A percentile compares a stretch with the other conserved stretches of the same genome.
Evolutionary conservation across 2,888 invertebrate genomes (phyloP).

Genomic region (Glomeris marginata): DNA sequence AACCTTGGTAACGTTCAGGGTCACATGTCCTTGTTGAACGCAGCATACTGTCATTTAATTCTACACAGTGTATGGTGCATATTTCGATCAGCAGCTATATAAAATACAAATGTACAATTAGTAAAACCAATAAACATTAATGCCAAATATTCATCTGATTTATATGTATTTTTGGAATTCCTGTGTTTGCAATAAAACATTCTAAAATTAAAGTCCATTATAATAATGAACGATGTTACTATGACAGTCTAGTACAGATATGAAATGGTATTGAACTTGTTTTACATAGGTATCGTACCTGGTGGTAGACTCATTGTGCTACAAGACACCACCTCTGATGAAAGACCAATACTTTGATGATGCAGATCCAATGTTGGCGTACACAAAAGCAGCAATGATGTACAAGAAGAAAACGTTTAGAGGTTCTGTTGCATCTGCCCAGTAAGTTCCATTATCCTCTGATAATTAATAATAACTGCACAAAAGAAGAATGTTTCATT

Average conservation of each 20-base stretch:
- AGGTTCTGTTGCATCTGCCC: slow-evolving; percentile 41
- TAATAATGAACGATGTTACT: too few species aligned
- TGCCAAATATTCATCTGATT: slow-evolving; percentile 7
- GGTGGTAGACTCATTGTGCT: slow-evolving; percentile 40
- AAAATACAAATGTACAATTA: too few species aligned
- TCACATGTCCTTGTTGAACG: too few species aligned
- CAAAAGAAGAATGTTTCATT: neutral
- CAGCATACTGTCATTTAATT: too few species aligned
- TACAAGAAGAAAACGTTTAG: slow-evolving; percentile 41
- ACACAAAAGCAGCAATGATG: slow-evolving; percentile 40
- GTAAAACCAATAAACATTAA: too few species aligned
- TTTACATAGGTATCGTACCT: slow-evolving; percentile 37
- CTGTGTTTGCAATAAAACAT: neutral
- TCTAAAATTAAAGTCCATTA: too few species aligned
- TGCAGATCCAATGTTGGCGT: slow-evolving; percentile 35
- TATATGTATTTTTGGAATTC: slow-evolving; percentile 6
- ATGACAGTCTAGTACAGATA: neutral
- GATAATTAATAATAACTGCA: neutral
- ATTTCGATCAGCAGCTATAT: too few species aligned
- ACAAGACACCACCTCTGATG: slow-evolving; percentile 37
- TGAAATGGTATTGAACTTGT: neutral
- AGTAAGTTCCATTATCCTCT: slow-evolving; percentile 27
- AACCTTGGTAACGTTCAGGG: too few species aligned
- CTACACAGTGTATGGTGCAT: too few species aligned
- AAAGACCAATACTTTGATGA: slow-evolving; percentile 40